These are phyloP conservation scores for Spinus olivaceus DNA, from an alignment of 2,797 vertebrate genomes.

Conservation along the genomic window DNA sequence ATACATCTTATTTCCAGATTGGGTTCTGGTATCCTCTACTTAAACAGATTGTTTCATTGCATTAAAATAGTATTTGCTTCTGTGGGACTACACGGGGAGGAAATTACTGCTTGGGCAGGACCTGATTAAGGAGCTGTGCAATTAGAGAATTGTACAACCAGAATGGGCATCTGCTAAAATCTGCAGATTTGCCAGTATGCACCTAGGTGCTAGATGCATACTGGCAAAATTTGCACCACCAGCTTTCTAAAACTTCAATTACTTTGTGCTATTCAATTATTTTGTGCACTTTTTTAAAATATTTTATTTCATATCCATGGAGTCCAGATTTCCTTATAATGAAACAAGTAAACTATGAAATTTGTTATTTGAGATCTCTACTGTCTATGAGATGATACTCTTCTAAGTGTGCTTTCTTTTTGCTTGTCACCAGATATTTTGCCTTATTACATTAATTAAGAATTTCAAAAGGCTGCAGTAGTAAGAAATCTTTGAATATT, in stretches of 20 bases:
- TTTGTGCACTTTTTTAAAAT: neutral
- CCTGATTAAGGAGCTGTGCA: neutral
- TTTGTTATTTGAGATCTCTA: neutral
- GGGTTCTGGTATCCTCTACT: neutral
- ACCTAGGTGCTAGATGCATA: neutral
- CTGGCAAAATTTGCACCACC: neutral
- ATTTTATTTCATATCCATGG: neutral
- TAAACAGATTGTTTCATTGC: neutral
- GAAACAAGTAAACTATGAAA: neutral
- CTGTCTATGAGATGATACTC: neutral
- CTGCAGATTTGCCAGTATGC: too few species aligned
- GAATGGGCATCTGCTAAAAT: neutral
- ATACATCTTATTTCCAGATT: conserved; percentile 15
- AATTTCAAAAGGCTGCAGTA: neutral
- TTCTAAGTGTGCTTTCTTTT: neutral
- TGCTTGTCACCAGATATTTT: neutral
- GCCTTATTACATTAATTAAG: neutral
- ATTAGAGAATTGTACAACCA: neutral
- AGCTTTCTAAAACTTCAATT: neutral
- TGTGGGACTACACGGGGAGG: neutral
- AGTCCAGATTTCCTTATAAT: neutral
- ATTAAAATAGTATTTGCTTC: conserved; percentile 9
- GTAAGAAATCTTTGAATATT: neutral
- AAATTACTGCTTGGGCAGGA: neutral
- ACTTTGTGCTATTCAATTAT: neutral